Evolutionary conservation across 1,140 invertebrate species (phyloP), one percentile per base, ranked within the genome.

Genomic region (Drosophila nasuta): DNA sequence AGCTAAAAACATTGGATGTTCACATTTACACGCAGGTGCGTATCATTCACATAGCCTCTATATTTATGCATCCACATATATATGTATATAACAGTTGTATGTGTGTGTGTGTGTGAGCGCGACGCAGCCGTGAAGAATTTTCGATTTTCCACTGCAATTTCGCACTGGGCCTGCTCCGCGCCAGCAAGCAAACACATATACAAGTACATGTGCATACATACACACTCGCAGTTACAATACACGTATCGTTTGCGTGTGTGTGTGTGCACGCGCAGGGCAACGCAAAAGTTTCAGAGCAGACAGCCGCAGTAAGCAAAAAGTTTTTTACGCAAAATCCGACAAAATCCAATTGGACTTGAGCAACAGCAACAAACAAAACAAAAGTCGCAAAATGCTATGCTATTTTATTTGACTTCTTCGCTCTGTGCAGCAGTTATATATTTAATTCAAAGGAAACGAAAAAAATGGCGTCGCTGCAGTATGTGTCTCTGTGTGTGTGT

Each of bases 11-110:
- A 43, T 52, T 59, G 38, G 41, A 57, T 68, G 45, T 75, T 58
- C 66, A 80, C 69, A 25, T 94, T 94, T 94, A 95, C 95, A 96
- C 96, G 95, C 96, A 96, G 96, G 96, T 97, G 96, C 96, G 96
- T 96, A 56, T 33, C 15, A 63, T 13, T 15, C 28, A 13, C 28
- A 56, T 11, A 58, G 30, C 7, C 30, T 51, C 30, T n/a, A 67
- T 17, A 28, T 13, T 41, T 13, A 30, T 28, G 58, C 41, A 45
- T 30, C 58, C 2, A 33, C 15, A 58, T 25, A 51, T 25, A 49
- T 33, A 51, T 15, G 20, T n/a, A n/a, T 30, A 28, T 38, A 20
- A 8, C 49, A 77, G 20, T 30, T 66, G 49, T 60, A 33, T 63
- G 28, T 35, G 51, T 73, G 15, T 58, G 59, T 30, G n/a, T 67